Percentiles rank a stretch among this genome's conserved stretches.
phyloP scores from a whole-genome alignment of 1,140 invertebrate genomes.

The Drosophila pseudoobscura region DNA sequence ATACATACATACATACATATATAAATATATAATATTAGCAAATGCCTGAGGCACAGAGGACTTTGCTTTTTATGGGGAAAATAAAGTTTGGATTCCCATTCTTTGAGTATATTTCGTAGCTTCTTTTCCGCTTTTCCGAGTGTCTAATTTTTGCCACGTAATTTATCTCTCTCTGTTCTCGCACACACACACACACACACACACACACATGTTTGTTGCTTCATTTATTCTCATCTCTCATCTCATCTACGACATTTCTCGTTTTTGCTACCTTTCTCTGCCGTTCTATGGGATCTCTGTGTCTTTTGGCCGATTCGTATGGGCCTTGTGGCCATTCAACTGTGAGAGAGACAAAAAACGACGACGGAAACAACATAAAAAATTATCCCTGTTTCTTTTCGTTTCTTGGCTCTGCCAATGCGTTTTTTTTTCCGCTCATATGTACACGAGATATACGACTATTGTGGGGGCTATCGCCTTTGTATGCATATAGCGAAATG shows the following conservation, averaged over 20 bases:
- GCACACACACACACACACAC: neutral
- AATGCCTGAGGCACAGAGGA: neutral
- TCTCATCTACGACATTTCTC: conserved; percentile 27
- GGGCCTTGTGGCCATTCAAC: conserved; percentile 67
- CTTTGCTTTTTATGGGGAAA: too few species aligned
- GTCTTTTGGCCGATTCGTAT: neutral
- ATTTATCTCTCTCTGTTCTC: conserved; percentile 31
- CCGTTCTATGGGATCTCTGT: too few species aligned
- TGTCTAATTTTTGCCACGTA: conserved; percentile 29
- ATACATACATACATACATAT: neutral
- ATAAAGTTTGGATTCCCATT: too few species aligned
- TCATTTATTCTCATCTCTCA: conserved; percentile 38
- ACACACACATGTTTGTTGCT: conserved; percentile 23
- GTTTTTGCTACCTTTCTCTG: too few species aligned
- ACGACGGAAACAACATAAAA: conserved; percentile 48
- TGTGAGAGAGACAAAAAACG: conserved; percentile 49
- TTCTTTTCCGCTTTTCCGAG: conserved; percentile 3
- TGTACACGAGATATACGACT: conserved; percentile 1
- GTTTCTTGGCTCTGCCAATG: conserved; percentile 12
- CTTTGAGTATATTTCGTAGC: conserved; percentile 24
- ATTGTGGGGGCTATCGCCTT: neutral
- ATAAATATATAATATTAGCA: too few species aligned
- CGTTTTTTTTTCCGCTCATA: conserved; percentile 19
- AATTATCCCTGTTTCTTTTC: conserved; percentile 61
- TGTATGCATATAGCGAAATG: conserved; percentile 52